A percentile compares a stretch with the other conserved stretches of the same genome.
Evolutionary conservation across 2,113 vertebrate species (phyloP).

Genomic region (Eptesicus fuscus): DNA sequence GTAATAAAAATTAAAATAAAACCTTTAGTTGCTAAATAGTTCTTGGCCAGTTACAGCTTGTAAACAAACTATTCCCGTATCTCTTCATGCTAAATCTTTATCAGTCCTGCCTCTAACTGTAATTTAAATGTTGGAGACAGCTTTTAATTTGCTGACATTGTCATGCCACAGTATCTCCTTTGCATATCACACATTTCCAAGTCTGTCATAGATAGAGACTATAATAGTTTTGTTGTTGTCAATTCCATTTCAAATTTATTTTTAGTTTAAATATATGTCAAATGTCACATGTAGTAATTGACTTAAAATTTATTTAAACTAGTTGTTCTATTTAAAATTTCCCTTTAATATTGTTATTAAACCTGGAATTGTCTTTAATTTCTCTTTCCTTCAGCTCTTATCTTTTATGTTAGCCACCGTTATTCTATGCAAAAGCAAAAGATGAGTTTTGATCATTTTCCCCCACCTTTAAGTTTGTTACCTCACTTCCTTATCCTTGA

Average conservation of each 20-base stretch:
- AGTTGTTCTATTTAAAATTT: neutral
- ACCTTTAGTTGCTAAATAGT: neutral
- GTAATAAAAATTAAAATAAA: conserved; percentile 56
- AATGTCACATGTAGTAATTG: neutral
- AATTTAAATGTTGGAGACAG: neutral
- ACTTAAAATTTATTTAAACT: conserved; percentile 15
- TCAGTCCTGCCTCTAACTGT: neutral
- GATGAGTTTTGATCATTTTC: neutral
- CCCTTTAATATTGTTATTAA: neutral
- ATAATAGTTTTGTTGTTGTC: neutral
- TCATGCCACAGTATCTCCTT: neutral
- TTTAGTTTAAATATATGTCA: neutral
- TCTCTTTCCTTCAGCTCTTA: neutral
- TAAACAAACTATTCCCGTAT: neutral
- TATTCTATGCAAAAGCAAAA: neutral
- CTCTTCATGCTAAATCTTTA: neutral
- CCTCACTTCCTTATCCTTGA: neutral
- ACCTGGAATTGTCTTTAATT: neutral
- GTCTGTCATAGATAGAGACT: neutral
- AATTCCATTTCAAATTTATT: neutral
- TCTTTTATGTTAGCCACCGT: neutral
- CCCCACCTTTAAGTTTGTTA: neutral
- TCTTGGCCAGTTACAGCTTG: neutral
- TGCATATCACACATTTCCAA: neutral
- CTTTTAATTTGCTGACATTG: neutral